phyloP scores from a whole-genome alignment of 2,888 invertebrate genomes.

The Drepana falcataria region DNA sequence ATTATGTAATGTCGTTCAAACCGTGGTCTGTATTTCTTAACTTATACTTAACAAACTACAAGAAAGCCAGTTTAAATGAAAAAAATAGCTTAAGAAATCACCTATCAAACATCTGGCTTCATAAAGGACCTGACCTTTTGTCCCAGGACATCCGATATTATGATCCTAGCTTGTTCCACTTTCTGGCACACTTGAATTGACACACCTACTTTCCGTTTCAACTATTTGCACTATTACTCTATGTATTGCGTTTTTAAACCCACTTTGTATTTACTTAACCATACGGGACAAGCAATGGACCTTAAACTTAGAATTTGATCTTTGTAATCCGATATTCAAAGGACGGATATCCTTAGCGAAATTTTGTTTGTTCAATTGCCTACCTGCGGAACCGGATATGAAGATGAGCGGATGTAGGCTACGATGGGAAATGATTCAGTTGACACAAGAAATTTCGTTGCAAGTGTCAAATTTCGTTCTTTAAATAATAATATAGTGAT shows the following conservation, averaged over 20 bases:
- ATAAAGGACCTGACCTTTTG: not conserved
- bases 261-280: not conserved
- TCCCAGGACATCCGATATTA: not conserved
- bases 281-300: not conserved
- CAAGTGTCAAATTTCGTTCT: slow-evolving; percentile 12
- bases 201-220: slow-evolving; percentile 6
- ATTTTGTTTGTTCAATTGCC: slow-evolving; percentile 44
- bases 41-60: too few relatives aligned
- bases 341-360: slow-evolving; percentile 36
- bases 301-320: not conserved
- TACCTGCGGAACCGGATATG: slow-evolving; percentile 31
- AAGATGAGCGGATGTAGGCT: slow-evolving; percentile 24
- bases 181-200: slow-evolving; percentile 25
- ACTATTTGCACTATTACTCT: not conserved
- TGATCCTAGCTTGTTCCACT: not conserved
- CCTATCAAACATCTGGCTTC: slow-evolving; percentile 1
- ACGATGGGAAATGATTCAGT: slow-evolving; percentile 28
- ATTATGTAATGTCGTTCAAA: too few relatives aligned
- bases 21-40: too few relatives aligned
- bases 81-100: not conserved
- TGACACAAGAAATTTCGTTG: slow-evolving; percentile 16
- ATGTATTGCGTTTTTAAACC: slow-evolving; percentile 7
- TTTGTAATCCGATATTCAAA: slow-evolving; percentile 26
- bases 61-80: not conserved
- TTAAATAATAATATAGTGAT: too few relatives aligned